These are phyloP conservation scores for Synchiropus splendidus DNA, from an alignment of 2,113 vertebrate species.

Conservation along the genomic window DNA sequence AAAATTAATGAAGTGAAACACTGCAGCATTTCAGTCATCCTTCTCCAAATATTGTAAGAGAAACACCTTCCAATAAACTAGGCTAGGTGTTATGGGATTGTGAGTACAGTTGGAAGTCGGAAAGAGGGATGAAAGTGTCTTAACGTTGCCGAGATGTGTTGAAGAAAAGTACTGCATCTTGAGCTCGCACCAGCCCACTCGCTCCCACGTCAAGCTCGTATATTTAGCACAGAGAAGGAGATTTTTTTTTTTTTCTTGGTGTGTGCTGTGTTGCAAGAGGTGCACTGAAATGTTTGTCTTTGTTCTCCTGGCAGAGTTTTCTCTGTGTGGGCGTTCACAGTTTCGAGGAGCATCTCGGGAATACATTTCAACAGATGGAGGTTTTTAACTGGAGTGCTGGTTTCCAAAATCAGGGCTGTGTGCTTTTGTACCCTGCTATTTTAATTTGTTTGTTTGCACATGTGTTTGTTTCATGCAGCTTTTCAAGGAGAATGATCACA, in stretches of 20 bases:
- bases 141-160: too few relatives aligned
- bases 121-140: conserved; percentile 24
- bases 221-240: conserved; percentile 51
- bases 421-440: conserved; percentile 53
- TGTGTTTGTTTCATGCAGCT: too few relatives aligned
- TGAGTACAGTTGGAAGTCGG: conserved; percentile 15
- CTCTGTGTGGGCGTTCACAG: conserved; percentile 57
- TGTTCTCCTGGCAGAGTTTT: conserved; percentile 63
- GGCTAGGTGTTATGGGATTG: conserved; percentile 29
- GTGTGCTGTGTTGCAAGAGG: conserved; percentile 48
- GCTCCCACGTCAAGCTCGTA: conserved; percentile 57
- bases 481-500: conserved; percentile 35
- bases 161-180: conserved; percentile 47
- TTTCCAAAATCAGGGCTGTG: conserved; percentile 51
- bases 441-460: conserved; percentile 54
- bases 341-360: conserved; percentile 64
- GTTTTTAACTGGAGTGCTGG: conserved; percentile 55
- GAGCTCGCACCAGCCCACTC: conserved; percentile 52
- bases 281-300: conserved; percentile 64
- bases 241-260: conserved; percentile 35
- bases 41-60: conserved; percentile 19
- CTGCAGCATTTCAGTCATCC: conserved; percentile 5
- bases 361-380: conserved; percentile 64
- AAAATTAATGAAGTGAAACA: conserved; percentile 22
- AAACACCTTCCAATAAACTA: conserved; percentile 20